Evolutionary conservation across 2,888 invertebrate species (phyloP).

Genomic region (Rhamnusium bicolor): DNA sequence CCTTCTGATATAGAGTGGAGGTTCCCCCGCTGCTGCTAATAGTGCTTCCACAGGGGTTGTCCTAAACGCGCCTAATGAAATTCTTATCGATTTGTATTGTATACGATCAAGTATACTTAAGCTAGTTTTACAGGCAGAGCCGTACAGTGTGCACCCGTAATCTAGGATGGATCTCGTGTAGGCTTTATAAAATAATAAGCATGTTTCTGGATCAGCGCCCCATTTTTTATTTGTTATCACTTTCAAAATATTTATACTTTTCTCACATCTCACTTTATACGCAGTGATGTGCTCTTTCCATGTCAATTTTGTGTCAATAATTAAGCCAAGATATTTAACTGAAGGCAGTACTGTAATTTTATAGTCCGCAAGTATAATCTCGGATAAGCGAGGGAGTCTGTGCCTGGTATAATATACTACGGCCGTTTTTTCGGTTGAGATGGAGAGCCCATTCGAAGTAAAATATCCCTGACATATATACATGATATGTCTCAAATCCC

Average conservation of each 20-base stretch:
- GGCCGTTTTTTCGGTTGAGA: not conserved
- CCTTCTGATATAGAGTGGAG: not conserved
- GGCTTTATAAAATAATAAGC: not conserved
- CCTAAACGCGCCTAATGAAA: not conserved
- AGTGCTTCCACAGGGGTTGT: not conserved
- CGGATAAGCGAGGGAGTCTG: not conserved
- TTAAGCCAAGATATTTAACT: conserved; percentile 1
- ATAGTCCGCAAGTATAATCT: not conserved
- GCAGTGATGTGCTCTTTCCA: conserved; percentile 21
- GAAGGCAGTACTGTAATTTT: not conserved
- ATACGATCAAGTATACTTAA: not conserved
- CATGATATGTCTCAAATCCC: not conserved
- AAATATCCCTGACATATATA: not conserved
- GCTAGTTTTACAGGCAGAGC: not conserved
- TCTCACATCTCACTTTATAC: not conserved
- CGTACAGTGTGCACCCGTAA: not conserved
- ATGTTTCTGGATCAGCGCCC: conserved; percentile 28
- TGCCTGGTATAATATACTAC: not conserved
- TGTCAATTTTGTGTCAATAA: not conserved
- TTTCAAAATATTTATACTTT: conserved; percentile 21
- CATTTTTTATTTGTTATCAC: conserved; percentile 1
- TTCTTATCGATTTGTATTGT: not conserved
- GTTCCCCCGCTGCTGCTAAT: not conserved
- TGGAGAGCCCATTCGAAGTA: not conserved
- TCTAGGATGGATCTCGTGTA: conserved; percentile 7